Evolutionary conservation across 2,797 vertebrate genomes (phyloP).

Genomic region (Myotis vivesi): DNA sequence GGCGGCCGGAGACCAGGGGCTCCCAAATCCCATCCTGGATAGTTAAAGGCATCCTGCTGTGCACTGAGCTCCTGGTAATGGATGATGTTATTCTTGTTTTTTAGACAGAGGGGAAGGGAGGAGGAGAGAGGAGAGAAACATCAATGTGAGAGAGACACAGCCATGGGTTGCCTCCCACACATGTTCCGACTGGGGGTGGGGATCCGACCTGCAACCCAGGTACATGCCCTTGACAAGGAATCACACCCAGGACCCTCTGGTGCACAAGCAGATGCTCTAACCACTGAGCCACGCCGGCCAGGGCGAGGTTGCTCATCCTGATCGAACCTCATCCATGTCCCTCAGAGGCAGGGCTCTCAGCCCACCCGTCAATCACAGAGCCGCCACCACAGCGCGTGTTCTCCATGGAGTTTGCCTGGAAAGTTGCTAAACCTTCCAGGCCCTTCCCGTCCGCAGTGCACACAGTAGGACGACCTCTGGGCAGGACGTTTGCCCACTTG

Average conservation of each 20-base stretch:
- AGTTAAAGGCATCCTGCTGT: rapidly evolving
- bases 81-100: no score
- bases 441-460: neutral
- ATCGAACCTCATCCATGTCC: rapidly evolving
- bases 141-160: no score
- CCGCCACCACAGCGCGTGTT: rapidly evolving
- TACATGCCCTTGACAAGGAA: no score
- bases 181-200: no score
- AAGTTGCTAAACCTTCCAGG: neutral
- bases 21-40: rapidly evolving
- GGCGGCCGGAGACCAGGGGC: neutral
- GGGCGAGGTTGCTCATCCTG: neutral
- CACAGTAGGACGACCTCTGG: neutral
- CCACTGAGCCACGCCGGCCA: no score
- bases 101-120: no score
- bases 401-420: neutral
- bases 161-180: no score
- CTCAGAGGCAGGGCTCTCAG: rapidly evolving
- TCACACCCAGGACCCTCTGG: no score
- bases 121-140: no score
- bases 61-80: rapidly evolving
- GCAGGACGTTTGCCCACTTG: neutral
- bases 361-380: neutral
- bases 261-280: no score
- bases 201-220: no score